Percentiles rank a stretch among this genome's conserved stretches.
These are phyloP conservation scores for Platycercus adscitus DNA, from an alignment of 2,113 vertebrate genomes.

Conservation along the genomic window DNA sequence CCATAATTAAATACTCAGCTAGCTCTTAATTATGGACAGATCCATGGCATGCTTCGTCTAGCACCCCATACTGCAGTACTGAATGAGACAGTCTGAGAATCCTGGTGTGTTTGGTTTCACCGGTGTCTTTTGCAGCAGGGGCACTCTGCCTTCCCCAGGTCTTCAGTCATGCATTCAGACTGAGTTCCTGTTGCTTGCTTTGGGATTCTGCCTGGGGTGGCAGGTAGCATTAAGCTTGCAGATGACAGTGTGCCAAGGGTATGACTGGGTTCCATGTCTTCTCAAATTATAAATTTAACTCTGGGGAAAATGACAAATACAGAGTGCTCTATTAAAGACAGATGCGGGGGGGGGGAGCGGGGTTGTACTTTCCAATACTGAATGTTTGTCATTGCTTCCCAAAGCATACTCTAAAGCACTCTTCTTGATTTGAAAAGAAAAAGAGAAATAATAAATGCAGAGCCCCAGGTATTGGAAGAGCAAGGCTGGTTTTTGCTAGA, in stretches of 20 bases:
- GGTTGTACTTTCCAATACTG: neutral
- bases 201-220: neutral
- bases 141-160: neutral
- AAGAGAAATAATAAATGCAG: neutral
- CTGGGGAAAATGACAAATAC: neutral
- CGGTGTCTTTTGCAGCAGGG: neutral
- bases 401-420: neutral
- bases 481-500: neutral
- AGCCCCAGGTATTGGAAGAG: neutral
- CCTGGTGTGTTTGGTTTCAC: neutral
- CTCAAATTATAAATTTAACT: neutral
- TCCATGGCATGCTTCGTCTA: neutral
- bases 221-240: neutral
- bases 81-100: neutral
- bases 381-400: neutral
- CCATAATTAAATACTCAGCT: neutral
- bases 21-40: neutral
- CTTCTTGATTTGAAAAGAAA: neutral
- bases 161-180: fast-evolving
- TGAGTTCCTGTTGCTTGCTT: neutral
- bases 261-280: neutral
- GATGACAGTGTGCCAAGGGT: neutral
- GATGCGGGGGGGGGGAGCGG: too few species aligned
- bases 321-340: neutral
- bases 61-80: neutral